Base-by-base conservation (phyloP, 2,797 vertebrate species). In the Oreochromis grahami region DNA sequence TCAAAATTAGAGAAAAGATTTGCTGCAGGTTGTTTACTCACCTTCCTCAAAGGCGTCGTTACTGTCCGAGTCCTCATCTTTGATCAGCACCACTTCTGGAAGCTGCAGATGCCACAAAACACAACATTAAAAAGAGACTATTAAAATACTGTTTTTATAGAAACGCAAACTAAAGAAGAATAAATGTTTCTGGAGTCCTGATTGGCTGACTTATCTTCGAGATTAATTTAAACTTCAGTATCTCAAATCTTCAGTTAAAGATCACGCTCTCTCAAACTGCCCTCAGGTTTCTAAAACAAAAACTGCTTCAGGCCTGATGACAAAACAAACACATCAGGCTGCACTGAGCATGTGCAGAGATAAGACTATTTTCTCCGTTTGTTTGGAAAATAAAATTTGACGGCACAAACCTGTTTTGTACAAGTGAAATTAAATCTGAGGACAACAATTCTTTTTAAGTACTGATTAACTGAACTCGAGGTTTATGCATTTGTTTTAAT, bases 41-140 rank as follows among this genome's bases (percentile, higher is more conserved):
- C 94, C 91, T 41, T 92, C 89, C 4, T 90, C 87, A 2, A 80
- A 82, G 3, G 34, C 9, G 60, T 92, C 86, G 11, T 80, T 24
- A 0, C 78, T 87, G 86, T 95, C 94, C 0, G 93, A 94, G 87
- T 95, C 95, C 77, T 95, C 95, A 1, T 95, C 93, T 85, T 95
- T 95, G 87, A 95, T 95, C 83, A 95, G 5, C 13, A 95, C 95
- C 82, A 95, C 93, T 3, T 95, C 95, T 6, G 90, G 93, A 81
- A 94, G 53, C 88, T 90, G 79, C n/a, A 76, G 78, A 80, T 17
- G 34, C 43, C 65, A 84, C 29, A 79, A 38, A 50, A 19, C 38
- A 29, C 68, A 7, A 45, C 2, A 1, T 72, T 7, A 3, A 29
- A 29, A 43, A 0, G 4, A 17, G 41, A 72, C 6, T 3, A 19